Evolutionary conservation across 92 coral and sea anemone species (phyloP).

Genomic region (Hydrozoanthus gracilis): DNA sequence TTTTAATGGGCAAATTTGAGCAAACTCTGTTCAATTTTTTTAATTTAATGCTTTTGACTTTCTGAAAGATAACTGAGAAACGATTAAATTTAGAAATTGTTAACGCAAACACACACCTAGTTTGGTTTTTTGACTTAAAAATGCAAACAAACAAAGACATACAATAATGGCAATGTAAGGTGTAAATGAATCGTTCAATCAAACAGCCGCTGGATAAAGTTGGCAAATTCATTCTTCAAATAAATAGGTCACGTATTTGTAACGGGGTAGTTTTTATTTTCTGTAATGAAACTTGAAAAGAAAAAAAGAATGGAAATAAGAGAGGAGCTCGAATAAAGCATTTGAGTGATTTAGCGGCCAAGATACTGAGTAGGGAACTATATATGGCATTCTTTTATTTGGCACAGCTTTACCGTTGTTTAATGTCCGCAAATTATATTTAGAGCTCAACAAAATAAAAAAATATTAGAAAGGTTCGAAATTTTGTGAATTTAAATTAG

Average conservation of each 20-base stretch:
- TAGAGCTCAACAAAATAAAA: not conserved
- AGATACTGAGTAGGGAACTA: conserved; percentile 6
- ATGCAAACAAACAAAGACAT: no score
- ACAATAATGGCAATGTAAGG: not conserved
- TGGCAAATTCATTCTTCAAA: not conserved
- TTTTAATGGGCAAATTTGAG: no score
- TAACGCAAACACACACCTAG: no score
- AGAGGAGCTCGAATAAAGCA: not conserved
- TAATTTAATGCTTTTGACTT: no score
- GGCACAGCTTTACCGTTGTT: no score
- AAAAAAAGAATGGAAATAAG: conserved; percentile 2
- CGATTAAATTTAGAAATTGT: no score
- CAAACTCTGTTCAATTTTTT: no score
- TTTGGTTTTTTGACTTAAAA: no score
- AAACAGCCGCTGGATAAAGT: not conserved
- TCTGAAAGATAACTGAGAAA: no score
- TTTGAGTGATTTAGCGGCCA: no score
- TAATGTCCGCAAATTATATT: no score
- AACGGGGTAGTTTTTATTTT: not conserved
- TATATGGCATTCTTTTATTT: not conserved
- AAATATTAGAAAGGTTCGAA: not conserved
- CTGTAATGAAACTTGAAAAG: no score
- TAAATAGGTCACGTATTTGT: not conserved
- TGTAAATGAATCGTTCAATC: not conserved
- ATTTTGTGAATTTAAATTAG: conserved; percentile 1